phyloP scores from a whole-genome alignment of 2,113 vertebrate genomes.

The Brienomyrus brachyistius region DNA sequence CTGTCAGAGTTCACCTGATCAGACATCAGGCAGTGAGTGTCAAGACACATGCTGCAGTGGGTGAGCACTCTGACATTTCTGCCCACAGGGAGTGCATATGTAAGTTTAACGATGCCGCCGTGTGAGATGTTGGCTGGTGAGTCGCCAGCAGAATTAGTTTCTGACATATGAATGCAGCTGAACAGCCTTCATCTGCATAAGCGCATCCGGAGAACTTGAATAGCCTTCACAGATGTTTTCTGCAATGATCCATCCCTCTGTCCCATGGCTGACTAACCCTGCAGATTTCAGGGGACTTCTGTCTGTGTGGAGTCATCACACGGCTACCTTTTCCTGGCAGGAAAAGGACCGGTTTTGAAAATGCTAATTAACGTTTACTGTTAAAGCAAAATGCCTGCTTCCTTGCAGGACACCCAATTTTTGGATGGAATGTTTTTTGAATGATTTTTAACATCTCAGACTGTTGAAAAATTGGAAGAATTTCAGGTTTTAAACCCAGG shows the following conservation, averaged over 20 bases:
- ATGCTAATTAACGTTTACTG: neutral
- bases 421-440: neutral
- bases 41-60: neutral
- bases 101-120: neutral
- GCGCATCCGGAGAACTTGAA: neutral
- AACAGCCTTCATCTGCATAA: neutral
- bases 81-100: neutral
- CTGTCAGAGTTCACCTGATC: neutral
- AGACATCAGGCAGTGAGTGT: neutral
- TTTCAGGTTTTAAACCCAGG: neutral
- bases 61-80: neutral
- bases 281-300: neutral
- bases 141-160: neutral
- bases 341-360: neutral
- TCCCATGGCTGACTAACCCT: neutral
- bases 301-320: neutral
- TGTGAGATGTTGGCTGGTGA: neutral
- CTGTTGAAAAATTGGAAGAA: neutral
- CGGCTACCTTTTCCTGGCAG: neutral
- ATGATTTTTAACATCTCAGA: neutral
- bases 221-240: neutral
- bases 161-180: neutral
- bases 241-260: neutral
- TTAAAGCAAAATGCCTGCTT: neutral
- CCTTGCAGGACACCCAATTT: neutral